Conservation (phyloP, 1,140 invertebrate species). For the Brachionus paranguensis region DNA sequence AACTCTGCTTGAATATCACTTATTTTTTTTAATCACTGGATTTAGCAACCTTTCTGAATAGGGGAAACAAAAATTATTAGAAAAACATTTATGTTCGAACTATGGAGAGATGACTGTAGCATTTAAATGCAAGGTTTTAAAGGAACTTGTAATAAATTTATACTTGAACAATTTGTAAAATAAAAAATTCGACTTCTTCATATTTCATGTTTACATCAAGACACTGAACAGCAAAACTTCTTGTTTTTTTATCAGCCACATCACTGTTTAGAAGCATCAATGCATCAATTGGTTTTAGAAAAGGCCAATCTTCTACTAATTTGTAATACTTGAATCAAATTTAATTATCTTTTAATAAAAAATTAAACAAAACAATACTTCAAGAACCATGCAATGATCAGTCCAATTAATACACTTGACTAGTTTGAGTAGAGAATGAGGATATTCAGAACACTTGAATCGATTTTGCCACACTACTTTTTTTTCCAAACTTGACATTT, state of each 20-base stretch:
- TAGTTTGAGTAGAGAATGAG: background rate
- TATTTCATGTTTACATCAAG: constrained; percentile 65
- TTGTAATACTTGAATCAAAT: background rate
- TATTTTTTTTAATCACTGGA: too few species aligned
- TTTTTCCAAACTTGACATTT: constrained; percentile 81
- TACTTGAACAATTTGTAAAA: constrained; percentile 85
- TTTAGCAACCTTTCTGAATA: too few species aligned
- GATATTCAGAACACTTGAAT: constrained; percentile 47
- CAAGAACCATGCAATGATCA: background rate
- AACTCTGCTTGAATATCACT: too few species aligned
- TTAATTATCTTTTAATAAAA: background rate
- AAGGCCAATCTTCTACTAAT: constrained; percentile 64
- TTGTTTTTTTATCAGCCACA: constrained; percentile 78
- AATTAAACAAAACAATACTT: background rate
- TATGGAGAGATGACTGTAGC: too few species aligned
- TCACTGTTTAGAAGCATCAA: constrained; percentile 88
- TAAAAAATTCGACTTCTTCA: constrained; percentile 59
- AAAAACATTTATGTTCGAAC: too few species aligned
- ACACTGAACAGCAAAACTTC: constrained; percentile 81
- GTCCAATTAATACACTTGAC: constrained; percentile 17
- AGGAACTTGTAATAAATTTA: background rate
- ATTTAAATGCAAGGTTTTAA: too few species aligned
- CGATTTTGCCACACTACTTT: constrained; percentile 78
- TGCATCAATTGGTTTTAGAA: constrained; percentile 71
- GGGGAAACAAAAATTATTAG: too few species aligned